Evolutionary conservation across 2,888 invertebrate species (phyloP), one percentile per base, ranked within the genome.

Genomic region (Aleiodes testaceus): DNA sequence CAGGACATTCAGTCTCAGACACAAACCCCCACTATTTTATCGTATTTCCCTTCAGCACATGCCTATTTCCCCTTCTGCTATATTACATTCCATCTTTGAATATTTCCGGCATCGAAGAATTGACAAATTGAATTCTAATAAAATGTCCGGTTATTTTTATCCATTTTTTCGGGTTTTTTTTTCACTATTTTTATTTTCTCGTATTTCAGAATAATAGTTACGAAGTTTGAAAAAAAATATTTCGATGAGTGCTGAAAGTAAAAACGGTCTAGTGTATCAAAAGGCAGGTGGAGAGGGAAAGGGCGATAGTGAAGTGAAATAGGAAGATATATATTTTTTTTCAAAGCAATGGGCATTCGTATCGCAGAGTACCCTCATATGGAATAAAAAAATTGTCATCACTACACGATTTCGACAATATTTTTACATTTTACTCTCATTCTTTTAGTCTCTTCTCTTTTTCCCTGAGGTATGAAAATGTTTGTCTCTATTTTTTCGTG

Each of bases 381-480:
- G 81, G 82, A 82, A 79, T 81, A 80, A 49, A 49, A n/a, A 49
- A 49, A n/a, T 49, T 49, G 84, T 84, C 84, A 84, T 84, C 49
- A 49, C 84, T 84, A 77, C 81, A 82, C 84, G 82, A 84, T 84
- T 84, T 84, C 84, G 81, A 84, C 84, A 84, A 84, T 84, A 84
- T 84, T 84, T 84, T 84, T 83, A 82, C 83, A 84, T 84, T 83
- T 84, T 81, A 69, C 72, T 30, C 72, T 52, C 52, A 16, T 65
- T 74, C 42, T 9, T 22, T 30, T 1, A 4, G 71, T 16, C 53
- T 55, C 68, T 64, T 59, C 65, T 50, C 4, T 22, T 22, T 26
- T 26, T 26, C 36, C 1, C 9, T 11, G 36, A 36, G 6, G 36
- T 9, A 36, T 11, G 2, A 36, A 36, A 36, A 36, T 9, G 36